A percentile compares a stretch with the other conserved stretches of the same genome.
These are phyloP conservation scores for Xenopus laevis DNA, from an alignment of 2,113 vertebrate genomes.

Conservation along the genomic window DNA sequence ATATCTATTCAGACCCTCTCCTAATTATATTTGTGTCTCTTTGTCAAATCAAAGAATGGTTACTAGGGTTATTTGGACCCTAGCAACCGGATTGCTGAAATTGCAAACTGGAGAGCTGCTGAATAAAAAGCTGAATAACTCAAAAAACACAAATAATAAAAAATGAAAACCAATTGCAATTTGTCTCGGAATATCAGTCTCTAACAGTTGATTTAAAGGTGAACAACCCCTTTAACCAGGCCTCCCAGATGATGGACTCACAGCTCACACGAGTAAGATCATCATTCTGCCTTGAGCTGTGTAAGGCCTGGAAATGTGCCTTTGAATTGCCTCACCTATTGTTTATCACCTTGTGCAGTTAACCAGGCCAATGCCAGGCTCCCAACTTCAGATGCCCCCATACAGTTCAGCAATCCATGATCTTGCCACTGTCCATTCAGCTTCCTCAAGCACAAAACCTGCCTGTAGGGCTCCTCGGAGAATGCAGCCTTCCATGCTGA, in stretches of 20 bases:
- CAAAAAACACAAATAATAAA: too few relatives aligned
- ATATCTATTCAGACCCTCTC: too few relatives aligned
- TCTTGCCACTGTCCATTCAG: conserved; percentile 95
- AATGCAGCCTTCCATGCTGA: conserved; percentile 83
- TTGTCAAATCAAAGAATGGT: too few relatives aligned
- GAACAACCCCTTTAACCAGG: too few relatives aligned
- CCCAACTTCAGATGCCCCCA: conserved; percentile 82
- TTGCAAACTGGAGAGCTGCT: too few relatives aligned
- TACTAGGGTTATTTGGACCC: too few relatives aligned
- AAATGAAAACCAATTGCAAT: too few relatives aligned
- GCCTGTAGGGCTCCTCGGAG: conserved; percentile 83
- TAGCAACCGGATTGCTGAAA: too few relatives aligned
- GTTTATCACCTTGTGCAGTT: conserved; percentile 66
- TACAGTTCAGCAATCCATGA: conserved; percentile 91
- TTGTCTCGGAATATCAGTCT: too few relatives aligned
- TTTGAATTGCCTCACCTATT: neutral
- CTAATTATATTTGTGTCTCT: too few relatives aligned
- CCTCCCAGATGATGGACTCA: conserved; percentile 94
- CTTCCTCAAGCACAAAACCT: conserved; percentile 92
- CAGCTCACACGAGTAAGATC: conserved; percentile 87
- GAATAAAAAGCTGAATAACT: too few relatives aligned
- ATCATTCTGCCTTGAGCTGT: conserved; percentile 9
- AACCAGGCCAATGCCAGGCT: conserved; percentile 93
- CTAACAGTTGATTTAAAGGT: too few relatives aligned
- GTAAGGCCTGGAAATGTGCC: conserved; percentile 26